A percentile compares a stretch with the other conserved stretches of the same genome.
Evolutionary conservation across 2,888 invertebrate species (phyloP).

Genomic region (Pollenia labialis): DNA sequence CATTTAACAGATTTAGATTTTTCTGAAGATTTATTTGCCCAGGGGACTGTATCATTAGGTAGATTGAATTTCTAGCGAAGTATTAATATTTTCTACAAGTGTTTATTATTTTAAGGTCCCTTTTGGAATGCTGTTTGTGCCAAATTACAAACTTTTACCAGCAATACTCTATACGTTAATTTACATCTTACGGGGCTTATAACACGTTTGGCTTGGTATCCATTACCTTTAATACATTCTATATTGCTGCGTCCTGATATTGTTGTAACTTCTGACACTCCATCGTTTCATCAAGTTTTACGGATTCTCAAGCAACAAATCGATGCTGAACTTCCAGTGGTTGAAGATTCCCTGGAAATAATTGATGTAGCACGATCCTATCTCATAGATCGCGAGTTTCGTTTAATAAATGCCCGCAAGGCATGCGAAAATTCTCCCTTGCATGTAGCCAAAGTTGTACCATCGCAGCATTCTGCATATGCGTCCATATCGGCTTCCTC

Average conservation of each 20-base stretch:
- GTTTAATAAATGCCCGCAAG: slow-evolving; percentile 88
- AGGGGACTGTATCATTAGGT: slow-evolving; percentile 84
- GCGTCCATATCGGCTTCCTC: slow-evolving; percentile 82
- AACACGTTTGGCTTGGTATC: slow-evolving; percentile 93
- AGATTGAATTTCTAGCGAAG: slow-evolving; percentile 26
- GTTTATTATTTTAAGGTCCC: slow-evolving; percentile 86
- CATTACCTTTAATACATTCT: slow-evolving; percentile 94
- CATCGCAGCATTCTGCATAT: slow-evolving; percentile 78
- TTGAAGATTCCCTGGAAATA: slow-evolving; percentile 86
- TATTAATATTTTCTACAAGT: neutral
- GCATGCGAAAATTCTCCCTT: slow-evolving; percentile 77
- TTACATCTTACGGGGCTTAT: slow-evolving; percentile 94
- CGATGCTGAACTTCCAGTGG: slow-evolving; percentile 89
- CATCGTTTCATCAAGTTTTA: slow-evolving; percentile 95
- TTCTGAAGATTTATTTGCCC: slow-evolving; percentile 84
- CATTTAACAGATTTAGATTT: slow-evolving; percentile 83
- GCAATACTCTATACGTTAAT: slow-evolving; percentile 93
- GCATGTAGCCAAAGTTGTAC: slow-evolving; percentile 84
- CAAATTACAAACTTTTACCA: slow-evolving; percentile 92
- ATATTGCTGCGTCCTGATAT: slow-evolving; percentile 93
- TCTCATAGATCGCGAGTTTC: slow-evolving; percentile 91
- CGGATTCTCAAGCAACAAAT: slow-evolving; percentile 93
- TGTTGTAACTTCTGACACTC: slow-evolving; percentile 95
- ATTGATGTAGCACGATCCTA: slow-evolving; percentile 92
- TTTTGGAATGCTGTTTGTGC: slow-evolving; percentile 92